phyloP scores from a whole-genome alignment of 2,113 vertebrate genomes.

The Onychostruthus taczanowskii region DNA sequence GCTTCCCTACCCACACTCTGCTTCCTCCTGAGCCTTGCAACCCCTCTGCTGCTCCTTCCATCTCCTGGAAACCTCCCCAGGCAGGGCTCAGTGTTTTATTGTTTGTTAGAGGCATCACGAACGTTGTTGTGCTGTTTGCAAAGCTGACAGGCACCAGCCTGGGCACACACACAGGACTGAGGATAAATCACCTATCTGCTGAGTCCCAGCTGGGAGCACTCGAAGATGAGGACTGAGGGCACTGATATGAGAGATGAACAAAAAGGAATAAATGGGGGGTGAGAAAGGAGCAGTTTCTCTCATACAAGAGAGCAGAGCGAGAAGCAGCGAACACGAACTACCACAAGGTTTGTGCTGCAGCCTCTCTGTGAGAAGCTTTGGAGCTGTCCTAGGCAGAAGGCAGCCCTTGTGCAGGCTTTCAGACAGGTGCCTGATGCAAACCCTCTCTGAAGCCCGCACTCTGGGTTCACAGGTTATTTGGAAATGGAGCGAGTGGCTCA shows the following conservation, averaged over 20 bases:
- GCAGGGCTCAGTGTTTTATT: background rate
- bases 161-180: rapidly evolving
- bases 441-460: background rate
- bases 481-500: background rate
- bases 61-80: background rate
- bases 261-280: rapidly evolving
- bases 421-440: background rate
- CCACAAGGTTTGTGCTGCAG: background rate
- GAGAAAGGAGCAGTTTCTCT: background rate
- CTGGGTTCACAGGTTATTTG: background rate
- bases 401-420: background rate
- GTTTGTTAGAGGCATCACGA: background rate
- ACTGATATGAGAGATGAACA: background rate
- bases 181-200: background rate
- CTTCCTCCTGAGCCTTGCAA: background rate
- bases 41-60: background rate
- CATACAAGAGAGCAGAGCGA: background rate
- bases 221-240: background rate
- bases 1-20: background rate
- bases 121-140: background rate
- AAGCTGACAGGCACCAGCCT: rapidly evolving
- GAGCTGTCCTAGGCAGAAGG: background rate
- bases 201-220: background rate
- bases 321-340: background rate
- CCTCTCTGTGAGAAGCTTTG: background rate